Evolutionary conservation across 2,888 invertebrate genomes (phyloP), one percentile per base, ranked within the genome.

Genomic region (Drosophila neonasuta): DNA sequence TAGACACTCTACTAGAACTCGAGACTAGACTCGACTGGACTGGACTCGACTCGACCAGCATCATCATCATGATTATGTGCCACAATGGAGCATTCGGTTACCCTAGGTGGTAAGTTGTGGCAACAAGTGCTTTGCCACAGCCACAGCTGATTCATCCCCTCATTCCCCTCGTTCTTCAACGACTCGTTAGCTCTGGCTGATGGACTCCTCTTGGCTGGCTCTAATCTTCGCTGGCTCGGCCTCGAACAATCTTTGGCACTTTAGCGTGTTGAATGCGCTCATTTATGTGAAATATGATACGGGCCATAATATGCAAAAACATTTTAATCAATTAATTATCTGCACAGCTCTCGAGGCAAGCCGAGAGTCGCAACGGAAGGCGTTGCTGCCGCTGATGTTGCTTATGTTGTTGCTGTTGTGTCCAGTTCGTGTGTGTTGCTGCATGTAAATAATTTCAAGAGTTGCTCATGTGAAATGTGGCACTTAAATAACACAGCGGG

Each of bases 251-350:
- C 85, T 82, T 85, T 82, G 86, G 73, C 87, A 87, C 83, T 83
- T 83, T 83, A 85, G 87, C 86, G 83, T 83, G 86, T 86, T 87
- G 83, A 87, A 87, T 85, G 87, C 83, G 83, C 85, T 83, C 83
- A 83, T 85, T 86, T 80, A 74, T 85, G 86, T 81, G 89, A 88
- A 89, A 88, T 87, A 88, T 89, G 88, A 89, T 88, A 87, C 80
- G 73, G 75, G 78, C 80, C 80, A 87, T 85, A 83, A 83, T 82
- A 83, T 85, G 80, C 87, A 85, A 80, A 83, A 86, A 84, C 87
- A 87, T 89, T 88, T 88, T 88, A 88, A 89, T 89, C 89, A 88
- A 89, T 88, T 89, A 88, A 89, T 88, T 88, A 88, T 86, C 85
- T 79, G 74, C 77, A 64, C 68, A 62, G 64, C 73, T 77, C 64